Evolutionary conservation across 2,797 vertebrate genomes (phyloP).

Genomic region (Lepilemur ruficaudatus): DNA sequence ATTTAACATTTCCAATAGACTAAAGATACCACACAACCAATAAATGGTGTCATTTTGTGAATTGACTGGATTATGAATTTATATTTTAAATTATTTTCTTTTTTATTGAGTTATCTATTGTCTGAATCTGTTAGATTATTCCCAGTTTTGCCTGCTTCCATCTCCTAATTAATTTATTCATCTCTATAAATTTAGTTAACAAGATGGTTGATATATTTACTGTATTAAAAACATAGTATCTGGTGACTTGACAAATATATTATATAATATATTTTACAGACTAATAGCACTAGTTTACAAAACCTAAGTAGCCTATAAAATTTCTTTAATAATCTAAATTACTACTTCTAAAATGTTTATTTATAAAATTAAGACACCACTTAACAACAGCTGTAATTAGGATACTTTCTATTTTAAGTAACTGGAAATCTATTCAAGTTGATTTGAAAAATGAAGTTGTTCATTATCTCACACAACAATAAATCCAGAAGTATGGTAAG

Average conservation of each 20-base stretch:
- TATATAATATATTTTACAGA: not conserved
- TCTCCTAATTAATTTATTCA: not conserved
- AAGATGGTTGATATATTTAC: not conserved
- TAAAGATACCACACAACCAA: not conserved
- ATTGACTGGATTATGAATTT: not conserved
- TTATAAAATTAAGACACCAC: slow-evolving; percentile 6
- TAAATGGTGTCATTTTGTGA: not conserved
- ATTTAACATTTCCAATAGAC: not conserved
- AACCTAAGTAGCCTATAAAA: not conserved
- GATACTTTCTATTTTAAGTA: not conserved
- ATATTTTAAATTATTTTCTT: not conserved
- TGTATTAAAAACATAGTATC: not conserved
- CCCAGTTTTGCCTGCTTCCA: not conserved
- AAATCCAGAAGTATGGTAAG: not conserved
- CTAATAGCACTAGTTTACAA: not conserved
- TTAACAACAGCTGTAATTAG: not conserved
- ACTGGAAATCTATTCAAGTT: not conserved
- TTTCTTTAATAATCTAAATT: not conserved
- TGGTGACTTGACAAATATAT: not conserved
- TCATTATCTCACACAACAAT: not conserved
- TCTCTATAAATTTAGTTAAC: slow-evolving; percentile 13
- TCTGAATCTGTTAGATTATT: not conserved
- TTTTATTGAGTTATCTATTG: not conserved
- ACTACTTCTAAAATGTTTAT: not conserved
- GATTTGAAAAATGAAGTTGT: not conserved